Conservation (phyloP, 2,888 invertebrate genomes). For the Drosophila atripex region DNA sequence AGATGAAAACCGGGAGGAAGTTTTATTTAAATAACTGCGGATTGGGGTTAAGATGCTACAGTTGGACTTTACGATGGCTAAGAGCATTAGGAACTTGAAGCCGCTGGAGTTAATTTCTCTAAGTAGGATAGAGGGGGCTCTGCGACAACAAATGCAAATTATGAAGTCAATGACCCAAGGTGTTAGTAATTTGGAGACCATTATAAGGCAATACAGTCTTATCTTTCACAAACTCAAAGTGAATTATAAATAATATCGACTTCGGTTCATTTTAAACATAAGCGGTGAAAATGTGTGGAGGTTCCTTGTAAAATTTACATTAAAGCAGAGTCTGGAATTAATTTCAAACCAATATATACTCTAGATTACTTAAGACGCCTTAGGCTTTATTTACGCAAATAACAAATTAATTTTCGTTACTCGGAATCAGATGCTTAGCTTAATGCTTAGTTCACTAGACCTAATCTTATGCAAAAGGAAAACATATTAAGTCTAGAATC, state of each 20-base stretch:
- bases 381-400: slow-evolving; percentile 69
- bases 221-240: background rate
- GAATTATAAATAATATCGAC: background rate
- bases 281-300: no score
- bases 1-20: slow-evolving; percentile 11
- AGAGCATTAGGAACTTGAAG: slow-evolving; percentile 14
- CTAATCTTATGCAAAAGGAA: slow-evolving; percentile 32
- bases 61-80: slow-evolving; percentile 2
- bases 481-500: slow-evolving; percentile 45
- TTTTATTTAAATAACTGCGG: slow-evolving; percentile 40
- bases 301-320: background rate
- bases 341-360: background rate
- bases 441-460: slow-evolving; percentile 58
- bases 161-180: background rate
- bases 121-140: background rate
- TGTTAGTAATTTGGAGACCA: slow-evolving; percentile 1
- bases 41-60: slow-evolving; percentile 31
- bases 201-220: background rate
- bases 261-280: background rate
- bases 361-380: slow-evolving; percentile 57
- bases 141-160: slow-evolving; percentile 5
- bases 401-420: slow-evolving; percentile 32
- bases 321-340: background rate
- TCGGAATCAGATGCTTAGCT: slow-evolving; percentile 60
- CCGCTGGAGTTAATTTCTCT: background rate